Percentiles rank a stretch among this genome's conserved stretches.
phyloP scores from a whole-genome alignment of 2,888 invertebrate species.

The Prosopocoilus inquinatus region DNA sequence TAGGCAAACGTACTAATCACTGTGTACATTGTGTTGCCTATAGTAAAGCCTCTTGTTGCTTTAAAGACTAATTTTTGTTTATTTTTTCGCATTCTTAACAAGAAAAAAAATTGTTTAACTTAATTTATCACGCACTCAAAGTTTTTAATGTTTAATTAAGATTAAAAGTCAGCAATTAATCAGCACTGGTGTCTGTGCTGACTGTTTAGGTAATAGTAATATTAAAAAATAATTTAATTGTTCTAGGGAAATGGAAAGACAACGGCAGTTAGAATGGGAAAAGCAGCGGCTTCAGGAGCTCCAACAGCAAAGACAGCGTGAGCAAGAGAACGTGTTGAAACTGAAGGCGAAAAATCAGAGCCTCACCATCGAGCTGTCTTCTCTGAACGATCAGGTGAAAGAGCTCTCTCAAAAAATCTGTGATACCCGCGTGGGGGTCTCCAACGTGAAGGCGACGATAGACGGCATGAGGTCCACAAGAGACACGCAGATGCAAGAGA shows the following conservation, averaged over 20 bases:
- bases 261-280: slow-evolving; percentile 95
- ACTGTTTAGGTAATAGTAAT: slow-evolving; percentile 7
- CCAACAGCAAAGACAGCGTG: slow-evolving; percentile 79
- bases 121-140: too few species aligned
- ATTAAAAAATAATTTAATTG: slow-evolving; percentile 1
- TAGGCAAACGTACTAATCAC: too few species aligned
- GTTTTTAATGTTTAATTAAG: too few species aligned
- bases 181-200: too few species aligned
- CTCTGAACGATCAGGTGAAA: slow-evolving; percentile 60
- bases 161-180: too few species aligned
- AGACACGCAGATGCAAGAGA: slow-evolving; percentile 85
- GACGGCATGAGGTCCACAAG: slow-evolving; percentile 94
- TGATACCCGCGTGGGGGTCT: slow-evolving; percentile 82
- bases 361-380: slow-evolving; percentile 74
- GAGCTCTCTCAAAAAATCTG: slow-evolving; percentile 79
- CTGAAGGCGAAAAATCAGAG: slow-evolving; percentile 86
- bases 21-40: too few species aligned
- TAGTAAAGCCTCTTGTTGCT: too few species aligned
- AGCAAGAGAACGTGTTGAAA: slow-evolving; percentile 79
- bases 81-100: too few species aligned
- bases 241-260: slow-evolving; percentile 85
- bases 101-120: too few species aligned
- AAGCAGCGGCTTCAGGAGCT: slow-evolving; percentile 81
- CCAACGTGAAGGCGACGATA: slow-evolving; percentile 90
- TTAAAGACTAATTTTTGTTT: too few species aligned